Base-by-base conservation (phyloP, 2,888 invertebrate genomes). In the Prenolepis imparis region DNA sequence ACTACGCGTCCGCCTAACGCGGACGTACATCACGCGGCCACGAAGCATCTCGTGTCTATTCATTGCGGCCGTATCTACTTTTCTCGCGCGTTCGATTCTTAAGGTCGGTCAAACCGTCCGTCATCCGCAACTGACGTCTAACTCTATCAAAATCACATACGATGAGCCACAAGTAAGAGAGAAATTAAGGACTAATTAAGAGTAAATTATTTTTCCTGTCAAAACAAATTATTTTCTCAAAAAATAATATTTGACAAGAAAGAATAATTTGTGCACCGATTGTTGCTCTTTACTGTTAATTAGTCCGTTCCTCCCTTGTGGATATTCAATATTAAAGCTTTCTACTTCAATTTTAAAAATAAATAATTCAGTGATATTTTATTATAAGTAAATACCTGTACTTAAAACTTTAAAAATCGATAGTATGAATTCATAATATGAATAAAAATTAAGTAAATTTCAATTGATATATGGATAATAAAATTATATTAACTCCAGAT, bases 21-120 rank as follows among this genome's bases (percentile, higher is more conserved):
- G 70, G 74, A 82, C 67, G 61, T 85, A 87, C 78, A 78, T 87
- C 82, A 77, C 72, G 75, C 59, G n/a, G 64, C 75, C 44, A 36
- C 59, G 67, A 63, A 57, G 55, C 57, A 64, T 32, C 57, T 63
- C 36, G 21, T 12, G 44, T 61, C 68, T 61, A 57, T 78, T 52
- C 63, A 24, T 55, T 64, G 61, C 75, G 66, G 52, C 61, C 24
- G 21, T 28, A 39, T 28, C 61, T 18, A 64, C 39, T 61, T 41
- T 52, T 8, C 63, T 28, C 21, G 57, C 44, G 52, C 12, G n/a
- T 41, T 78, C 61, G 61, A 1, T 6, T 36, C 55, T 63, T 63
- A 52, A 63, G n/a, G 48, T 39, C 80, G 11, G 0, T 32, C 59
- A 18, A n/a, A 11, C 11, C 18, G 18, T 28, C 28, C 28, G 28